Conservation (phyloP, 1,140 invertebrate species). For the Neoseiulus cucumeris region DNA sequence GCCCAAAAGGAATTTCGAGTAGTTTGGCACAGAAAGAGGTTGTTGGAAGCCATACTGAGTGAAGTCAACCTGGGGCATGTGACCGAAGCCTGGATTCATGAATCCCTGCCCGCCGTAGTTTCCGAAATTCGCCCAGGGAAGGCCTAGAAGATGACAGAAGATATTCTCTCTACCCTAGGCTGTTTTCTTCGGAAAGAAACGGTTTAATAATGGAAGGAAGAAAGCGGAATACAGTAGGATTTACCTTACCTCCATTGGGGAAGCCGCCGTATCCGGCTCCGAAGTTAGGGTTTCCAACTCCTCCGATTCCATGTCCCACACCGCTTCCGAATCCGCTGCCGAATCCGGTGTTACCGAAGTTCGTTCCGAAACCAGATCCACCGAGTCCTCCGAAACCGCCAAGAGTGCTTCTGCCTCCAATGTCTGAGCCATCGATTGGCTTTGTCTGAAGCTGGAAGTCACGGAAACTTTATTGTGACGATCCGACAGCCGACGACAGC, state of each 20-base stretch:
- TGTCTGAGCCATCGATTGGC: not conserved
- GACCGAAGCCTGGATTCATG: not conserved
- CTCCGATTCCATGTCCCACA: not conserved
- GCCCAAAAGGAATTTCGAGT: not conserved
- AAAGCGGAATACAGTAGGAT: not conserved
- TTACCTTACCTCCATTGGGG: constrained; percentile 3
- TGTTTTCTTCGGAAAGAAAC: no score
- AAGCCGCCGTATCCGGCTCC: not conserved
- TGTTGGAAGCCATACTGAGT: not conserved
- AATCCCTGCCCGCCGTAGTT: not conserved
- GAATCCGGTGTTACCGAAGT: not conserved
- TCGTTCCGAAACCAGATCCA: not conserved
- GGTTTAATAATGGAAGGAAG: no score
- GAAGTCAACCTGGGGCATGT: not conserved
- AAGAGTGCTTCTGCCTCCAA: not conserved
- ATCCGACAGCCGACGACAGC: no score
- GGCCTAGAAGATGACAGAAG: not conserved
- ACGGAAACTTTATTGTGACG: no score
- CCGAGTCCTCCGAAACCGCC: not conserved
- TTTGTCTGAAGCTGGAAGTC: not conserved
- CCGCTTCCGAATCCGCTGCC: not conserved
- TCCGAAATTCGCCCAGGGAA: constrained; percentile 7
- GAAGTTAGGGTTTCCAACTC: not conserved
- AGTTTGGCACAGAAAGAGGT: not conserved
- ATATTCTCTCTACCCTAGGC: not conserved